A percentile compares a stretch with the other conserved stretches of the same genome.
Conservation (phyloP, 2,797 vertebrate species). For the Spinibarbus caldwelli region DNA sequence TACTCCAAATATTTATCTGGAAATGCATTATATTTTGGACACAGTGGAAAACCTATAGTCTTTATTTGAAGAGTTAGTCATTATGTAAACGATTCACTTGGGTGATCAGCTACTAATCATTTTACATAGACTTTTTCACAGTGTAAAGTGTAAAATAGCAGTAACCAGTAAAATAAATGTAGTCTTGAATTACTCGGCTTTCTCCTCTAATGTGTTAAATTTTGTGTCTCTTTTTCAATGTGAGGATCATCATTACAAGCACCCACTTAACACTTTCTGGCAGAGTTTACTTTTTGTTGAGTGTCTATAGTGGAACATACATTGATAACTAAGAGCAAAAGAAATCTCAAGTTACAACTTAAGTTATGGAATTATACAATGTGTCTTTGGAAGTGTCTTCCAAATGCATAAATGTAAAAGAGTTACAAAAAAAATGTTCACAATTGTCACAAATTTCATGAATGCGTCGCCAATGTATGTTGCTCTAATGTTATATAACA, state of each 20-base stretch:
- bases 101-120: background rate
- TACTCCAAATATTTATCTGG: background rate
- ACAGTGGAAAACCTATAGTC: background rate
- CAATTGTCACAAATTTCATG: no score
- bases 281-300: background rate
- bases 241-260: conserved; percentile 40
- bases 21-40: background rate
- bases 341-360: background rate
- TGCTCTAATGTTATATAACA: no score
- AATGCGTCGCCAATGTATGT: no score
- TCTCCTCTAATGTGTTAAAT: conserved; percentile 30
- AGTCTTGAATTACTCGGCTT: conserved; percentile 12
- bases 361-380: no score
- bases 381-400: no score
- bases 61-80: background rate
- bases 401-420: no score
- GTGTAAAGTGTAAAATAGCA: conserved; percentile 21
- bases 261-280: conserved; percentile 56
- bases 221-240: conserved; percentile 34
- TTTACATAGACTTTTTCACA: background rate
- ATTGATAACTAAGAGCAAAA: conserved; percentile 1
- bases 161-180: conserved; percentile 38
- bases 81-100: background rate
- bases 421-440: no score
- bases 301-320: background rate